A percentile compares a stretch with the other conserved stretches of the same genome.
These are phyloP conservation scores for Drosophila birchii DNA, from an alignment of 2,888 invertebrate genomes.

Conservation along the genomic window DNA sequence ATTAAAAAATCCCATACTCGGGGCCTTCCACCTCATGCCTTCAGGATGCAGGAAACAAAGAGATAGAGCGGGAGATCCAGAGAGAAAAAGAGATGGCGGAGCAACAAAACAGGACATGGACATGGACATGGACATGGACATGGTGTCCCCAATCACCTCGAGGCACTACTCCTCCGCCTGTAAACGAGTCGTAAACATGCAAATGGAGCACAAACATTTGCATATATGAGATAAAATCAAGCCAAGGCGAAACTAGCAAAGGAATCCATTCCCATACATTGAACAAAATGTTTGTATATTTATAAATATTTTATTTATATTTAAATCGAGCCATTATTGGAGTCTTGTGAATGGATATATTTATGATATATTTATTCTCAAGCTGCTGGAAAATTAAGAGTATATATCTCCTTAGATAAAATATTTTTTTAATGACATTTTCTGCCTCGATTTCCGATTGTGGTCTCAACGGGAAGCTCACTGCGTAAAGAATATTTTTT, in stretches of 20 bases:
- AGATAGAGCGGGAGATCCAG: not conserved
- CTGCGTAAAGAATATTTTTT: not conserved
- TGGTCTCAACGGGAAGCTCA: not conserved
- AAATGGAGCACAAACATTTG: constrained; percentile 44
- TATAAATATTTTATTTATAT: not conserved
- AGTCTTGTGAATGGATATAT: not conserved
- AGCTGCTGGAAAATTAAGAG: no score
- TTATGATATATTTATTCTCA: not conserved
- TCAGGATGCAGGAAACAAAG: constrained; percentile 29
- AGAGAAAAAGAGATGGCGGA: not conserved
- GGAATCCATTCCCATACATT: not conserved
- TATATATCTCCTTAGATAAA: no score
- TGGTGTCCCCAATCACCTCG: constrained; percentile 38
- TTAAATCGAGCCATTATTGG: not conserved
- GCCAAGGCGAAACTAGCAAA: constrained; percentile 23
- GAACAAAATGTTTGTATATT: not conserved
- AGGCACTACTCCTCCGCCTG: constrained; percentile 16
- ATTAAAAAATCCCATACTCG: constrained; percentile 36
- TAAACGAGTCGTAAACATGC: constrained; percentile 38
- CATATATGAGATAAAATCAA: constrained; percentile 40
- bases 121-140: constrained; percentile 6
- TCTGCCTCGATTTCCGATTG: not conserved
- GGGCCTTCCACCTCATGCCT: not conserved
- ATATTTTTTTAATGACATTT: no score
- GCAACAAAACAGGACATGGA: not conserved